These are phyloP conservation scores for Ranitomeya variabilis DNA, from an alignment of 2,113 vertebrate species.

Conservation along the genomic window DNA sequence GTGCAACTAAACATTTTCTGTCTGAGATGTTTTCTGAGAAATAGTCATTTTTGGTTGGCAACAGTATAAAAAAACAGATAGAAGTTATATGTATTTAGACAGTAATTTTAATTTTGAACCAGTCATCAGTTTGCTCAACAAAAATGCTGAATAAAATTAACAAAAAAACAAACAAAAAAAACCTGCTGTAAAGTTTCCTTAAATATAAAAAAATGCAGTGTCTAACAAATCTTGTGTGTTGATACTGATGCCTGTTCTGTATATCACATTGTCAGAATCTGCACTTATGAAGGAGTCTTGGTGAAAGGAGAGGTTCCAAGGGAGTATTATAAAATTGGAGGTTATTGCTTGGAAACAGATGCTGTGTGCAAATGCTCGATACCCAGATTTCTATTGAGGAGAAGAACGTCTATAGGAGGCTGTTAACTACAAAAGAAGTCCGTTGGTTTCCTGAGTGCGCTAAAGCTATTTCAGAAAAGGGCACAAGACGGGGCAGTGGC, in stretches of 20 bases:
- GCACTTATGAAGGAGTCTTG: not conserved
- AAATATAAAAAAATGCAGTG: slow-evolving; percentile 12
- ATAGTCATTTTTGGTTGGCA: not conserved
- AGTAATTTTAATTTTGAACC: slow-evolving; percentile 37
- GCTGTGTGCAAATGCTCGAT: slow-evolving; percentile 26
- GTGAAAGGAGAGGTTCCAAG: not conserved
- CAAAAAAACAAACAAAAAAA: slow-evolving; percentile 26
- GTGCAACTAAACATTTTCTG: not conserved
- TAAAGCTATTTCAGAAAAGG: slow-evolving; percentile 78
- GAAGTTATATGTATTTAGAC: not conserved
- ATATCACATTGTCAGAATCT: not conserved
- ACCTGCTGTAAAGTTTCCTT: not conserved
- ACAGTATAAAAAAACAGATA: not conserved
- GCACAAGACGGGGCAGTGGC: slow-evolving; percentile 64
- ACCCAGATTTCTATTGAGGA: slow-evolving; percentile 59
- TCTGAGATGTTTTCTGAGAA: not conserved
- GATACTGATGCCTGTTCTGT: not conserved
- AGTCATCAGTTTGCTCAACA: slow-evolving; percentile 24
- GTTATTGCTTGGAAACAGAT: slow-evolving; percentile 54
- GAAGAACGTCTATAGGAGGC: slow-evolving; percentile 71
- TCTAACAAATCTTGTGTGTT: not conserved
- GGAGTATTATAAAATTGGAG: slow-evolving; percentile 35
- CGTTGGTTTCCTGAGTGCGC: slow-evolving; percentile 79
- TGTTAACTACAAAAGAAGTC: slow-evolving; percentile 69
- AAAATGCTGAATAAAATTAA: slow-evolving; percentile 2